Base-by-base conservation (phyloP, 2,797 vertebrate species). In the Megalops cyprinoides region DNA sequence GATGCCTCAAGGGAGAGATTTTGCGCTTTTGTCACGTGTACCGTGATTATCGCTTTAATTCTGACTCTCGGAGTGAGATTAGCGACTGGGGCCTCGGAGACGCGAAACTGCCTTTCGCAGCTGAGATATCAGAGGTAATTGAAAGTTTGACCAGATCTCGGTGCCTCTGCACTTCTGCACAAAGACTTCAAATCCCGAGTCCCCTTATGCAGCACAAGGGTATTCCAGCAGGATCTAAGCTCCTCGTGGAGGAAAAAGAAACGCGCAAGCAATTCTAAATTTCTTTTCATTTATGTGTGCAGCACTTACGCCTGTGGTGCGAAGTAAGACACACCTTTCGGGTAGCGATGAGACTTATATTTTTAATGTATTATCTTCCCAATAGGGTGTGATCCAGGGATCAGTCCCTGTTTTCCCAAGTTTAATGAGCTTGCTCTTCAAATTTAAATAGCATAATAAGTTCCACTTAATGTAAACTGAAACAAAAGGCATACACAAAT, bases 51-150 rank as follows among this genome's bases (percentile, higher is more conserved):
- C 62, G 80, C 83, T 83, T 91, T 92, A 92, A 90, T 89, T 84
- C 84, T 87, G 87, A 79, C 85, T 84, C 88, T 82, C 48, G 85
- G 87, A 85, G 81, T 81, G 76, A 90, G 91, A 92, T 92, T 92
- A 92, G 87, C 85, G 65, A 69, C 81, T 60, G 81, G 60, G 80
- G 85, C 81, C 83, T 84, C 71, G 85, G 85, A 88, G 85, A 86
- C 79, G 75, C 87, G 80, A 89, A 91, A 88, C 65, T 87, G 88
- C 87, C 85, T 91, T 92, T 92, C 90, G 85, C 62, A 10, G 87
- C 86, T 80, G 81, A 84, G 88, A 88, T 91, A 86, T 88, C 79
- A 23, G 46, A 89, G 89, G 89, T 90, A 90, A 92, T 92, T 92
- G 89, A 90, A 91, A 87, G 84, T 90, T 90, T 83, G 82, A 86